Base-by-base conservation (phyloP, 2,113 vertebrate genomes). In the Tauraco erythrolophus region DNA sequence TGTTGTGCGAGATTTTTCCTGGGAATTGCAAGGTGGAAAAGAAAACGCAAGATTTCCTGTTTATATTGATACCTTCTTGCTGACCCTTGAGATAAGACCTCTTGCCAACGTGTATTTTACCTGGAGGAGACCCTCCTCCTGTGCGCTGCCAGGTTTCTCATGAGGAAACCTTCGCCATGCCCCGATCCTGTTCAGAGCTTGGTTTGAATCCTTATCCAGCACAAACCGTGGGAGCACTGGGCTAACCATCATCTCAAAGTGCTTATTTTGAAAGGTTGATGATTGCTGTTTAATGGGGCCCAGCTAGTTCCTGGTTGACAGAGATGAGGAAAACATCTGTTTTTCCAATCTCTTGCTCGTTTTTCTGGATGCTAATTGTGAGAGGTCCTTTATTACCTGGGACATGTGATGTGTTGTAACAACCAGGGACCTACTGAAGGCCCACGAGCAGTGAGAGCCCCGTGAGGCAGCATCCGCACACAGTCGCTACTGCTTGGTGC, bases 291-390 rank as follows among this genome's bases (percentile, higher is more conserved):
- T 79, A 48, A 92, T 69, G 89, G 90, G 80, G 70, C 77, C 39
- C 58, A 66, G 62, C 94, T 95, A 76, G 91, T 84, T 97, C 37
- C 76, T 84, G 78, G 89, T 61, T 91, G 96, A 79, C 82, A 53
- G 57, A 87, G 69, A 84, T 70, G 86, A 92, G 50, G 76, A 71
- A 91, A 69, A 75, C 50, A 69, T 79, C 41, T 91, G 50, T 51
- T 68, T 84, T 94, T 87, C 50, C 66, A 88, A 58, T 45, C 37
- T 69, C 35, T 91, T 58, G 86, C 95, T 97, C 81, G 77, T 57
- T 61, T 43, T 7, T 58, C n/a, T 83, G 62, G 70, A n/a, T 68
- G 23, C 4, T 70, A 66, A 69, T 77, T 80, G 70, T 83, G 87
- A 89, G 48, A 85, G 62, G 41, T 31, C 69, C 84, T 88, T 84